Conservation (phyloP, 2,888 invertebrate genomes). For the Crossocerus cetratus region DNA sequence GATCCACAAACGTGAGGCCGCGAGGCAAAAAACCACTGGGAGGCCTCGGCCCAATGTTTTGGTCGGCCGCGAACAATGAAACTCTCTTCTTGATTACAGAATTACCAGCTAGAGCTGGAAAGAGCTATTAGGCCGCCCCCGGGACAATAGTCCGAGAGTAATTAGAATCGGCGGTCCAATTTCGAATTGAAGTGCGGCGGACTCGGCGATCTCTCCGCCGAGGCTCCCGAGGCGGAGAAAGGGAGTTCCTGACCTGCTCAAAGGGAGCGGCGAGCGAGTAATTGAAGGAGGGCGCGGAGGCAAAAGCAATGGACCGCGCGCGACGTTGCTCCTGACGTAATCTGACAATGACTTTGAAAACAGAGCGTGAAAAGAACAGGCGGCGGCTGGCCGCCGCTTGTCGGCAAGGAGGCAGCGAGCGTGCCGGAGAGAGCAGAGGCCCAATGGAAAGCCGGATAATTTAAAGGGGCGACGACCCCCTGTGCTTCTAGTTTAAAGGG, state of each 20-base stretch:
- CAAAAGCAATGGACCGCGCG: conserved; percentile 26
- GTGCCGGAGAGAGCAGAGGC: conserved; percentile 19
- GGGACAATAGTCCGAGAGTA: too few relatives aligned
- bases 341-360: conserved; percentile 50
- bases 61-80: too few relatives aligned
- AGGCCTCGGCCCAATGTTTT: too few relatives aligned
- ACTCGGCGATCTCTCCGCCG: neutral
- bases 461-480: conserved; percentile 73
- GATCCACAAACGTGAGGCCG: too few relatives aligned
- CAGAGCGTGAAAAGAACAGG: conserved; percentile 40
- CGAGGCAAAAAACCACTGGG: too few relatives aligned
- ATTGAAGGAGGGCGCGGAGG: neutral
- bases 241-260: conserved; percentile 1
- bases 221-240: too few relatives aligned
- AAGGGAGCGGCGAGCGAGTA: neutral
- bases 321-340: conserved; percentile 36
- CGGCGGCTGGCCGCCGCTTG: conserved; percentile 20
- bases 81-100: too few relatives aligned
- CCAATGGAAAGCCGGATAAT: conserved; percentile 52
- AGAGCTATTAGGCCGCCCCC: too few relatives aligned
- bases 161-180: too few relatives aligned
- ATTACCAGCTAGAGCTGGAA: too few relatives aligned
- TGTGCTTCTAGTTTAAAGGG: conserved; percentile 77
- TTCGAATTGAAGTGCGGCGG: too few relatives aligned
- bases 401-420: conserved; percentile 9